Base-by-base conservation (phyloP, 2,888 invertebrate genomes). In the Spatulosminthurus flaviceps region DNA sequence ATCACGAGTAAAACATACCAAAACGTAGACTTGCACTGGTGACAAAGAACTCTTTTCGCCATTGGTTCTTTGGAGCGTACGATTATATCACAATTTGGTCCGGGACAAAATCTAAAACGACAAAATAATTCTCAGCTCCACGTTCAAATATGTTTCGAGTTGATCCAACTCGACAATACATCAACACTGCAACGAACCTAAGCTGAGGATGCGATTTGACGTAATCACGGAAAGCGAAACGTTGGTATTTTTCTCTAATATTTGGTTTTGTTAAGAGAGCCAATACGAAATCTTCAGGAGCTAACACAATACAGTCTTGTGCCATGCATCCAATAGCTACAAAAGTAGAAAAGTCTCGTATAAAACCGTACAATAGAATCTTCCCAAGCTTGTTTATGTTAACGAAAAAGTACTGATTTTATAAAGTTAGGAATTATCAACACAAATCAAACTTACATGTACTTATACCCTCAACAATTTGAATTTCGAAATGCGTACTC, bases 321-420 rank as follows among this genome's bases (percentile, higher is more conserved):
- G 95, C 96, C 98, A 99, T 99, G 89, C 99, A 99, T 87, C 96
- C 94, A 86, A 99, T 97, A 85, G 94, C 95, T 90, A 92, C 29
- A 28, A 51, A 64, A 19, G 41, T 21, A n/a, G 72, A 77, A 67
- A 26, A 71, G 7, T 24, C 29, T 66, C 26, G 26, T n/a, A n/a
- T n/a, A n/a, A n/a, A n/a, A n/a, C n/a, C n/a, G n/a, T n/a, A n/a
- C n/a, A n/a, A n/a, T n/a, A n/a, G n/a, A n/a, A n/a, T n/a, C n/a
- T n/a, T n/a, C n/a, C n/a, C n/a, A n/a, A n/a, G n/a, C n/a, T n/a
- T n/a, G n/a, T n/a, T n/a, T n/a, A n/a, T n/a, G n/a, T n/a, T n/a
- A n/a, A n/a, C n/a, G n/a, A n/a, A n/a, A n/a, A n/a, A n/a, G n/a
- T n/a, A n/a, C n/a, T n/a, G n/a, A n/a, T n/a, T n/a, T n/a, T n/a